Base-by-base conservation (phyloP, 37 sponge, comb jelly and placozoan genomes). In the Oscarella lobularis region DNA sequence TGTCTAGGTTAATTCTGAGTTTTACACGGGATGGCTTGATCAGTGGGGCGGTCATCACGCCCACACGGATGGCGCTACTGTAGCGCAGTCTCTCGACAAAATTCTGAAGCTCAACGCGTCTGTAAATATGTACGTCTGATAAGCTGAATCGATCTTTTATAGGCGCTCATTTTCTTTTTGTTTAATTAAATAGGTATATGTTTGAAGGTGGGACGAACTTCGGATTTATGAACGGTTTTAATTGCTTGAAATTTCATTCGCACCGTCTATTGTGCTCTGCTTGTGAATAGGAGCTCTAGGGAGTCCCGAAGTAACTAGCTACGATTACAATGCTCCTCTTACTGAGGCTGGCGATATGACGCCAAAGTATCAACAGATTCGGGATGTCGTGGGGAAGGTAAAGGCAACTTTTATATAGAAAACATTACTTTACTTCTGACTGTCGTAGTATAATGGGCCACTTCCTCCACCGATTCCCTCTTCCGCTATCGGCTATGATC, bases 281-380 rank as follows among this genome's bases (percentile, higher is more conserved):
- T n/a, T n/a, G n/a, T n/a, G n/a, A n/a, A n/a, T n/a, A n/a, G n/a
- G n/a, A n/a, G n/a, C n/a, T n/a, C n/a, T n/a, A n/a, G n/a, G n/a
- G n/a, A n/a, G n/a, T 31, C 87, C 98, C 41, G 70, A 79, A 27
- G 79, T 85, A 0, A 91, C 96, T 0, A 88, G 89, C 37, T 96
- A 96, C 82, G 98, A 96, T 77, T 96, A 96, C 39, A 82, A 96
- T 83, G 93, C 98, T n/a, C 98, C 98, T 20, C 76, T 96, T 5
- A 84, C 88, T 35, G 98, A 96, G n/a, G 79, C 84, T 38, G 98
- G 98, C 1, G 93, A 96, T 73, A 78, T 83, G 0, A 82, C 81
- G 73, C 79, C 88, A 6, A 96, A 96, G 76, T 92, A 80, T 40
- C 41, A 35, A 20, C 79, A 71, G 1, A 84, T 96, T 33, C 76